Evolutionary conservation across 1,140 invertebrate genomes (phyloP).

Genomic region (Brachionus calyciflorus): DNA sequence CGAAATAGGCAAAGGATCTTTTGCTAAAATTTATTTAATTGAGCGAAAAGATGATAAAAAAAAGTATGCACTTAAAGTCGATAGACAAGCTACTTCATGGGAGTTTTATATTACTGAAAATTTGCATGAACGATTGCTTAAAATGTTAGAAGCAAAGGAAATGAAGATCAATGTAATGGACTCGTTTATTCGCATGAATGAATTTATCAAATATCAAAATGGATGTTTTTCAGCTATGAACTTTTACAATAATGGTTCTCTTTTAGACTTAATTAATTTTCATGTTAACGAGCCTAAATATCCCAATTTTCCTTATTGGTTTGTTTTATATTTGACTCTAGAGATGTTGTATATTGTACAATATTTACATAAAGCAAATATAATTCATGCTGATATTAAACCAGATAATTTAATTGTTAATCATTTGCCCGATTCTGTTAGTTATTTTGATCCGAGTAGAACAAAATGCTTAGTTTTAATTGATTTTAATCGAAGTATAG

Average conservation of each 20-base stretch:
- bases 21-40: conserved; percentile 37
- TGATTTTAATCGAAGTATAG: conserved; percentile 42
- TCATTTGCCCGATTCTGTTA: conserved; percentile 6
- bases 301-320: conserved; percentile 32
- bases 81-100: conserved; percentile 39
- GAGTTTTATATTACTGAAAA: conserved; percentile 39
- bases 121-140: conserved; percentile 14
- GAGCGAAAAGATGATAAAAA: conserved; percentile 6
- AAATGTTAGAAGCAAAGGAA: conserved; percentile 5
- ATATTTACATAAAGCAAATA: conserved; percentile 38
- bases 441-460: conserved; percentile 26
- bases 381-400: conserved; percentile 44
- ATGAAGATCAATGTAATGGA: conserved; percentile 38
- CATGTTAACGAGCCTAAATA: conserved; percentile 24
- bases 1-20: conserved; percentile 31
- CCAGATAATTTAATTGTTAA: conserved; percentile 36
- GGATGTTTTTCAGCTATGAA: conserved; percentile 43
- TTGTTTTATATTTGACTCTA: conserved; percentile 34
- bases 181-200: conserved; percentile 41
- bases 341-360: conserved; percentile 35
- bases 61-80: conserved; percentile 40
- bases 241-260: conserved; percentile 4
- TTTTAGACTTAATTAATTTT: conserved; percentile 36
- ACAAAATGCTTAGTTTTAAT: conserved; percentile 43
- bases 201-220: conserved; percentile 44